Percentiles rank a stretch among this genome's conserved stretches.
Evolutionary conservation across 2,888 invertebrate genomes (phyloP).

Genomic region (Chrysotoxum bicinctum): DNA sequence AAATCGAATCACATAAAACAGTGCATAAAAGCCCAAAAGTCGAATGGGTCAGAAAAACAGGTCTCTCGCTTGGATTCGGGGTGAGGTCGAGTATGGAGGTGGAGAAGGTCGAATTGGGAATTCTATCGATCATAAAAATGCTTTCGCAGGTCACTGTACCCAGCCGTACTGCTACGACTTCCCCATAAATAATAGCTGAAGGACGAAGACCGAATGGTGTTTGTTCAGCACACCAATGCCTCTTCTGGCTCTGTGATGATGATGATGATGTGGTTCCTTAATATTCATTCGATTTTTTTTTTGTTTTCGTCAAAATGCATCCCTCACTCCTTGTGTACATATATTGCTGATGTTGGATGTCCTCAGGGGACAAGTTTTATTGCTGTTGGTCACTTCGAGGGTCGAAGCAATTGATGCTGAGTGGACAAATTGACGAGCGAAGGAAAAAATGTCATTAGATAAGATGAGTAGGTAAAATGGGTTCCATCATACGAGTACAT

Average conservation of each 20-base stretch:
- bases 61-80: slow-evolving; percentile 21
- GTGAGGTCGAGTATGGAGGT: slow-evolving; percentile 37
- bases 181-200: slow-evolving; percentile 72
- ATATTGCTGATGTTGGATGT: slow-evolving; percentile 29
- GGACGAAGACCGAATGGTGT: slow-evolving; percentile 64
- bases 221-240: slow-evolving; percentile 42
- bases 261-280: slow-evolving; percentile 72
- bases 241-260: not conserved
- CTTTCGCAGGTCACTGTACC: slow-evolving; percentile 69
- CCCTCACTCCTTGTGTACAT: slow-evolving; percentile 29
- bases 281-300: slow-evolving; percentile 68
- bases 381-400: slow-evolving; percentile 67
- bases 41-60: slow-evolving; percentile 41
- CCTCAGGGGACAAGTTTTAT: slow-evolving; percentile 71
- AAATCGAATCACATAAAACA: slow-evolving; percentile 69
- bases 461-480: slow-evolving; percentile 67
- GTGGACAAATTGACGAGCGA: slow-evolving; percentile 70
- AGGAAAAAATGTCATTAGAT: slow-evolving; percentile 67
- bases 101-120: slow-evolving; percentile 79
- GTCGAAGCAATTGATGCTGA: slow-evolving; percentile 72
- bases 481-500: not conserved
- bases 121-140: slow-evolving; percentile 81
- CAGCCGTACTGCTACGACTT: not conserved
- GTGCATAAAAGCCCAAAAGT: slow-evolving; percentile 65
- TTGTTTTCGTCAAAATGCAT: slow-evolving; percentile 65